Evolutionary conservation across 92 coral and sea anemone genomes (phyloP).

Genomic region (Porites divaricata): DNA sequence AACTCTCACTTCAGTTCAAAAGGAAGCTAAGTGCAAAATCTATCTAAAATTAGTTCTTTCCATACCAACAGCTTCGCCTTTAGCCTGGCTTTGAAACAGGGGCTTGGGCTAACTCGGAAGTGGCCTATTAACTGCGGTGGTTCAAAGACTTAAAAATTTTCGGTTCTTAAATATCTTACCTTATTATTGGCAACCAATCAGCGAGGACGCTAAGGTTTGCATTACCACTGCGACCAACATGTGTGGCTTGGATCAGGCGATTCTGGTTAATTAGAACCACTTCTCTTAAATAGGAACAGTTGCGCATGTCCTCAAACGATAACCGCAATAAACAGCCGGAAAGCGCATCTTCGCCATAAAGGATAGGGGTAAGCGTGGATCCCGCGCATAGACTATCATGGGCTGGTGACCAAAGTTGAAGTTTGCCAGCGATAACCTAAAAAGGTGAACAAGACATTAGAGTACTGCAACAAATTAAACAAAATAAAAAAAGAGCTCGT

Average conservation of each 20-base stretch:
- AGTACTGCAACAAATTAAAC: background rate
- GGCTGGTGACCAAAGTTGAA: constrained; percentile 79
- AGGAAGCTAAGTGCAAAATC: too few species aligned
- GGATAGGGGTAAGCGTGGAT: constrained; percentile 61
- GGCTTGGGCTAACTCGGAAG: too few species aligned
- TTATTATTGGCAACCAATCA: constrained; percentile 89
- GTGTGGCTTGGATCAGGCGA: constrained; percentile 82
- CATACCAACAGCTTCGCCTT: too few species aligned
- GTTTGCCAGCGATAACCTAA: constrained; percentile 62
- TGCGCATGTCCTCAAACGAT: constrained; percentile 83
- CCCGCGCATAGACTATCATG: constrained; percentile 76
- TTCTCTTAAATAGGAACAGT: constrained; percentile 81
- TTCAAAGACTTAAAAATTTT: background rate
- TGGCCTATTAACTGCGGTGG: too few species aligned
- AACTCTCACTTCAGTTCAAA: too few species aligned
- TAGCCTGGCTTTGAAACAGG: too few species aligned
- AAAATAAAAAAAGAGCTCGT: background rate
- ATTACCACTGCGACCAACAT: constrained; percentile 92
- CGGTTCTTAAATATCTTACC: constrained; percentile 43
- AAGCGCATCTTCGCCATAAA: constrained; percentile 75
- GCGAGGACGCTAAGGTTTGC: constrained; percentile 60
- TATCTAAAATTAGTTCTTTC: too few species aligned
- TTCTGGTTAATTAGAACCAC: constrained; percentile 78
- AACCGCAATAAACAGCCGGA: constrained; percentile 85
- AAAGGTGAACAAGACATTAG: background rate